These are phyloP conservation scores for Catharus minimus DNA, from an alignment of 2,113 vertebrate species.

Conservation along the genomic window DNA sequence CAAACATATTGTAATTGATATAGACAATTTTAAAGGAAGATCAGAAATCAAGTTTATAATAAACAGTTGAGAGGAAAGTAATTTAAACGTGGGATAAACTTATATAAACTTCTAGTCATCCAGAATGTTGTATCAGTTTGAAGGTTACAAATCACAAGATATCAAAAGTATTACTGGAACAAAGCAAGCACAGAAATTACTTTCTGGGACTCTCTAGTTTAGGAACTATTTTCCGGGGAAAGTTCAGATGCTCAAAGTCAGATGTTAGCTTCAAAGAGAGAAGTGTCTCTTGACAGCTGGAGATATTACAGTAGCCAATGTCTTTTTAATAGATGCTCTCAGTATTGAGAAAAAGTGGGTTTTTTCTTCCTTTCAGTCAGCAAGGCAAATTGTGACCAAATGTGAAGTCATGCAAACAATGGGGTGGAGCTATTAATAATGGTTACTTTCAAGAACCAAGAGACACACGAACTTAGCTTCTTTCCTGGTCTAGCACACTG, in stretches of 20 bases:
- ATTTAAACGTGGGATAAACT: neutral
- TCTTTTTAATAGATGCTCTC: neutral
- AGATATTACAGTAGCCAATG: neutral
- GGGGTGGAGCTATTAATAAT: neutral
- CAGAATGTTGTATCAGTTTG: neutral
- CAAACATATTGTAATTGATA: neutral
- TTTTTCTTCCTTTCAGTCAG: neutral
- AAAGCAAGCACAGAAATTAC: constrained; percentile 10
- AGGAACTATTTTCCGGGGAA: neutral
- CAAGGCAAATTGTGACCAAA: neutral
- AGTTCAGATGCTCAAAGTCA: neutral
- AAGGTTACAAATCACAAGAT: neutral
- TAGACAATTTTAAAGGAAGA: neutral
- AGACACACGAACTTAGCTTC: neutral
- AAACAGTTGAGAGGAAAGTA: neutral
- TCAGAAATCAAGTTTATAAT: neutral
- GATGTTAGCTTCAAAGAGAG: neutral
- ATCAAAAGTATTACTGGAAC: neutral
- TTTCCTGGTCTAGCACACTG: neutral
- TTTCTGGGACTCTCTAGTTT: neutral
- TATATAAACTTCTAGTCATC: neutral
- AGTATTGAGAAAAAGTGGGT: neutral
- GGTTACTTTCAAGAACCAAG: neutral
- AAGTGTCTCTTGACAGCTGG: constrained; percentile 2
- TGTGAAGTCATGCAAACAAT: neutral